Evolutionary conservation across 2,113 vertebrate species (phyloP), one percentile per base, ranked within the genome.

Genomic region (Dasyprocta punctata): DNA sequence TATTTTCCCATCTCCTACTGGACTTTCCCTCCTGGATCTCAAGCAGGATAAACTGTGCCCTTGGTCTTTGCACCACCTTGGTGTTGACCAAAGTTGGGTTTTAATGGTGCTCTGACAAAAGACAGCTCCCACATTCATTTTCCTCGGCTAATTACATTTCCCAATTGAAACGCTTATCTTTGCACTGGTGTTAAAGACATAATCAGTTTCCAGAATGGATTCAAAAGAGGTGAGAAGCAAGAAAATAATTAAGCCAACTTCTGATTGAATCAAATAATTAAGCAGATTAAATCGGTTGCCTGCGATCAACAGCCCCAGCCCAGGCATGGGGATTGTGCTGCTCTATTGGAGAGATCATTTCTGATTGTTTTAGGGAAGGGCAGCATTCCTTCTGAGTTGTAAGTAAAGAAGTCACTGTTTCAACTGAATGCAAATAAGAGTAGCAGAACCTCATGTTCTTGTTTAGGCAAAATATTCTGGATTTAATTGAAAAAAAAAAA

Each of bases 221-320:
- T 97, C 95, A 87, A 96, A 98, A 95, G 98, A 96, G 96, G 97
- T 94, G 69, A 96, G 94, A 94, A 97, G 86, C 8, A 97, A 77
- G 82, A 97, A 97, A 80, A 86, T 95, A 93, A 96, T 97, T 98
- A 98, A 97, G 96, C 94, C 94, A 97, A 92, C 95, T 96, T 87
- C 86, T 97, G 97, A 97, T 97, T 92, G 28, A 97, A 47, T 1
- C 92, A 38, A 97, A 38, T 1, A n/a, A 87, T 87, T 90, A 92
- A 90, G 17, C 77, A 95, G 69, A 95, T 54, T 96, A 75, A 85
- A 97, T 80, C 20, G 0, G 96, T 0, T 92, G 87, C 30, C 81
- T 83, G 95, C 36, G 96, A 97, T 67, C 89, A 97, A 83, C 52
- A 17, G 73, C 47, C 80, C 47, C 22, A 60, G 88, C 58, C 90